Conservation (phyloP, 2,888 invertebrate species). For the Drosophila mercatorum region DNA sequence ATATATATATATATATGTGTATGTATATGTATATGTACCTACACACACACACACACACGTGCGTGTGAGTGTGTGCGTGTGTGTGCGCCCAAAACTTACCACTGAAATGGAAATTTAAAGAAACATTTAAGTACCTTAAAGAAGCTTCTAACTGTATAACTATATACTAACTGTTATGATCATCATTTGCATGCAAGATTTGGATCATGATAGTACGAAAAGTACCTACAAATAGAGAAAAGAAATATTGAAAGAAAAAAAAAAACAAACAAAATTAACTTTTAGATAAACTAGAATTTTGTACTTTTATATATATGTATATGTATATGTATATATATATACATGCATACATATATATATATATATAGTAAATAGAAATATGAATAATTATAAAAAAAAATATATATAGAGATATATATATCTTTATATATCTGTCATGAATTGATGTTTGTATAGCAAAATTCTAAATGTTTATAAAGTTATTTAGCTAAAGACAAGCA, state of each 20-base stretch:
- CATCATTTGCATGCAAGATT: slow-evolving; percentile 15
- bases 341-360: slow-evolving; percentile 21
- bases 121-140: slow-evolving; percentile 79
- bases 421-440: slow-evolving; percentile 22
- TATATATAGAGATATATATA: slow-evolving; percentile 4
- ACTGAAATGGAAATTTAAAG: slow-evolving; percentile 71
- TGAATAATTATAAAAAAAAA: neutral
- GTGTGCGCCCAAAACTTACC: slow-evolving; percentile 65
- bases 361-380: slow-evolving; percentile 14
- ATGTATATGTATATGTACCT: slow-evolving; percentile 51
- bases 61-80: neutral
- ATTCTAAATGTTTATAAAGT: slow-evolving; percentile 44
- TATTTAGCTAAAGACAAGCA: slow-evolving; percentile 18
- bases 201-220: slow-evolving; percentile 48
- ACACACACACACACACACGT: slow-evolving; percentile 25
- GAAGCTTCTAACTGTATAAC: slow-evolving; percentile 63
- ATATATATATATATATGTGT: slow-evolving; percentile 20
- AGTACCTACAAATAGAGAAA: slow-evolving; percentile 30
- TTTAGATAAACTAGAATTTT: slow-evolving; percentile 58
- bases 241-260: slow-evolving; percentile 20
- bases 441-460: slow-evolving; percentile 11
- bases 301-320: slow-evolving; percentile 67
- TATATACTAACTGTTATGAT: slow-evolving; percentile 41
- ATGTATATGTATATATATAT: slow-evolving; percentile 23
- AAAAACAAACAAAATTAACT: slow-evolving; percentile 23